Conservation (phyloP, 2,797 vertebrate genomes). For the Channallabes apus region DNA sequence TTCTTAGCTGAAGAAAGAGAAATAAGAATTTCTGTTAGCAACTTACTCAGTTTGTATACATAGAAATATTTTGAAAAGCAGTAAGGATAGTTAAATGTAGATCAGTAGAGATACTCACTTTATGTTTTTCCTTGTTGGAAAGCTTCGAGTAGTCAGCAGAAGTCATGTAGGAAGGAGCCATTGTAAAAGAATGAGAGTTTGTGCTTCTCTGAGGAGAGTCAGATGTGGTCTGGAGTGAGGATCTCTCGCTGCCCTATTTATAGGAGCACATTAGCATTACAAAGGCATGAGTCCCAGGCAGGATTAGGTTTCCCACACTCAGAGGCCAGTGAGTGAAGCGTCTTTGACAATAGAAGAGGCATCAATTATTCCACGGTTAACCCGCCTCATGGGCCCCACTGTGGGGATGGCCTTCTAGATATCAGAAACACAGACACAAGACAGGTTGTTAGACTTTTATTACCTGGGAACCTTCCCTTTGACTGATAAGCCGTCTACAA, state of each 20-base stretch:
- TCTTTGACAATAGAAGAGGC: conserved; percentile 68
- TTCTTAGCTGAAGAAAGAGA: conserved; percentile 68
- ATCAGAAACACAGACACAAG: conserved; percentile 57
- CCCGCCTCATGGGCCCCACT: conserved; percentile 60
- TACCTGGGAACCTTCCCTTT: conserved; percentile 65
- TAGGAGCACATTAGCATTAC: conserved; percentile 69
- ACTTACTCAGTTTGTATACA: not conserved
- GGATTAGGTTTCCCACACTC: conserved; percentile 80
- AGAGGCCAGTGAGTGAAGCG: conserved; percentile 69
- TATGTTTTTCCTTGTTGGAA: conserved; percentile 65
- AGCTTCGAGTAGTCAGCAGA: conserved; percentile 56
- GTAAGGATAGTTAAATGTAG: not conserved
- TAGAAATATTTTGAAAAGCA: not conserved
- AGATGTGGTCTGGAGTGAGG: conserved; percentile 56
- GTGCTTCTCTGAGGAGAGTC: conserved; percentile 58
- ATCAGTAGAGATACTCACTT: conserved; percentile 60
- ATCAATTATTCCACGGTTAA: conserved; percentile 77
- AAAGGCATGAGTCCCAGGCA: conserved; percentile 69
- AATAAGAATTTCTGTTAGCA: conserved; percentile 46
- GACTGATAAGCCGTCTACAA: conserved; percentile 58
- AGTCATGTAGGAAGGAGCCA: conserved; percentile 51
- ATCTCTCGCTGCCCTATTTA: conserved; percentile 72
- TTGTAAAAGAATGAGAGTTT: conserved; percentile 40
- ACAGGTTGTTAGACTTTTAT: conserved; percentile 66
- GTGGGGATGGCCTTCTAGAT: conserved; percentile 51